Conservation (phyloP, 2,797 vertebrate genomes). For the Gymnoscopelus microlampas region DNA sequence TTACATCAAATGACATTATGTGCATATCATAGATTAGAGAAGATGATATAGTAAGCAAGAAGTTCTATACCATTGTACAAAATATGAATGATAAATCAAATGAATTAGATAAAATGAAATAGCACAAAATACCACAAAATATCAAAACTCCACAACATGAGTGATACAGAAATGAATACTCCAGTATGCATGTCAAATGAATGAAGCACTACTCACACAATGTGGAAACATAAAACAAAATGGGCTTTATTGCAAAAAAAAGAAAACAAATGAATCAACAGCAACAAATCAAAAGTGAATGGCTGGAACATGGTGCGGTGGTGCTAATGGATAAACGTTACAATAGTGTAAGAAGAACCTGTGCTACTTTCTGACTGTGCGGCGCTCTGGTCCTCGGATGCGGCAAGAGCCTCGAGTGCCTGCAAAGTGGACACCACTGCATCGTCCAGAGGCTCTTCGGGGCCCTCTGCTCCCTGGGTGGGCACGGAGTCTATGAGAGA, state of each 20-base stretch:
- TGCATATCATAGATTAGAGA: too few species aligned
- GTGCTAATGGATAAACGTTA: conserved; percentile 97
- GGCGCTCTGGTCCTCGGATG: conserved; percentile 91
- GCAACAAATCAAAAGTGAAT: conserved; percentile 80
- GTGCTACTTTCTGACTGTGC: conserved; percentile 93
- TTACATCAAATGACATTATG: background rate
- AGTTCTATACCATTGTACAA: conserved; percentile 20
- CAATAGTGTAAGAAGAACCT: conserved; percentile 98
- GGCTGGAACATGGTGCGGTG: conserved; percentile 81
- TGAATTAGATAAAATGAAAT: conserved; percentile 35
- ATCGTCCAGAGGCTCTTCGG: conserved; percentile 87
- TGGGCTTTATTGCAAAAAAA: conserved; percentile 77
- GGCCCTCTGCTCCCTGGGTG: conserved; percentile 83
- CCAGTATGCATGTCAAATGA: conserved; percentile 51
- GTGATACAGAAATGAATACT: conserved; percentile 42
- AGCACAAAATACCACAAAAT: conserved; percentile 43
- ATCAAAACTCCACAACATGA: conserved; percentile 39
- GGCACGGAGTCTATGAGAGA: conserved; percentile 97
- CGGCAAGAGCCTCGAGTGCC: conserved; percentile 93
- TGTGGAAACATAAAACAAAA: conserved; percentile 81
- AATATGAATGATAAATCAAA: conserved; percentile 51
- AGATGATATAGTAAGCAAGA: background rate
- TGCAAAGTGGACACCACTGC: conserved; percentile 92
- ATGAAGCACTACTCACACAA: conserved; percentile 74
- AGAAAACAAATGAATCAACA: conserved; percentile 49